phyloP scores from a whole-genome alignment of 2,888 invertebrate species.

The Podabrus alpinus region DNA sequence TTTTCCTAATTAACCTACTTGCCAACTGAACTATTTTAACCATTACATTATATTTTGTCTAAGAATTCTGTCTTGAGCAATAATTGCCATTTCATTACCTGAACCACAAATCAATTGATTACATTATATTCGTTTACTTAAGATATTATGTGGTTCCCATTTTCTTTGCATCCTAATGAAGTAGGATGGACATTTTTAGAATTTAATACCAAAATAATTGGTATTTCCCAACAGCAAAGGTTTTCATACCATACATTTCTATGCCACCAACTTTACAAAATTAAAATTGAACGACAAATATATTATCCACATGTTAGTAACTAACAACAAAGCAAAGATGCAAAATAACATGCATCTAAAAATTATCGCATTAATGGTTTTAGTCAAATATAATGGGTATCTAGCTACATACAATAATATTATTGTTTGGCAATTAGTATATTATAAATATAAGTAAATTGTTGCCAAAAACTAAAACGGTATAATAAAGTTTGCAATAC shows the following conservation, averaged over 20 bases:
- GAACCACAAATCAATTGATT: background rate
- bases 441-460: slow-evolving; percentile 13
- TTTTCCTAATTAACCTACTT: background rate
- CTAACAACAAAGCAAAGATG: background rate
- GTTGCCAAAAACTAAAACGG: slow-evolving; percentile 1
- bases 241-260: background rate
- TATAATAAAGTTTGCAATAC: background rate
- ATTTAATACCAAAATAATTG: background rate
- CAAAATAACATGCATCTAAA: background rate
- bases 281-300: slow-evolving; percentile 13
- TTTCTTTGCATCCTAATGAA: background rate
- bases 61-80: background rate
- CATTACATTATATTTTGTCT: background rate
- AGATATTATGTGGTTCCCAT: too few relatives aligned
- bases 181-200: background rate
- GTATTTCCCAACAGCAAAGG: background rate
- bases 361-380: background rate
- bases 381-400: background rate
- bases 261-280: slow-evolving; percentile 19
- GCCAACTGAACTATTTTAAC: background rate
- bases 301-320: background rate
- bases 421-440: slow-evolving; percentile 7
- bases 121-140: background rate
- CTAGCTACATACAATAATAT: background rate
- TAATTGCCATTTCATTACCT: background rate